A percentile compares a stretch with the other conserved stretches of the same genome.
Conservation (phyloP, 2,113 vertebrate species). For the Saccopteryx leptura region DNA sequence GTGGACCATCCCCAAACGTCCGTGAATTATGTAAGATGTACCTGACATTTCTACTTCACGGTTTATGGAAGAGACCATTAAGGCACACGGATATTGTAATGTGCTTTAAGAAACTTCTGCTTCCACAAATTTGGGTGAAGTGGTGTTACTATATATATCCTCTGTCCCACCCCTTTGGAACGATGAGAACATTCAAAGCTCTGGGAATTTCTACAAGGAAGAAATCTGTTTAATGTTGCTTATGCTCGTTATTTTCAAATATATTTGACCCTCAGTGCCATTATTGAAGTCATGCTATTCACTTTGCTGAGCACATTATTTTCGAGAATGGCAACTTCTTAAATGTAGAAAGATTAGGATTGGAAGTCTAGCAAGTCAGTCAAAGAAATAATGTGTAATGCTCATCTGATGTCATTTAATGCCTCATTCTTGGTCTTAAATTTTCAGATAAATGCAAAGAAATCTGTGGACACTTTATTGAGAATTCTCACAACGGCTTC, state of each 20-base stretch:
- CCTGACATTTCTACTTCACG: not conserved
- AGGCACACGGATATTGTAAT: not conserved
- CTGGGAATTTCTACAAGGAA: not conserved
- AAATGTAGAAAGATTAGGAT: not conserved
- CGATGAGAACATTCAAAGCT: not conserved
- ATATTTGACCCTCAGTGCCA: not conserved
- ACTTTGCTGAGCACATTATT: not conserved
- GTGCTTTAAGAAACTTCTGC: not conserved
- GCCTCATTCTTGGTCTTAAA: not conserved
- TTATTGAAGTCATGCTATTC: not conserved
- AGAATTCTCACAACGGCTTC: conserved; percentile 20
- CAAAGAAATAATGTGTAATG: not conserved
- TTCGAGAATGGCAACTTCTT: not conserved
- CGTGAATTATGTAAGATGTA: not conserved
- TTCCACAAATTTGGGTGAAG: not conserved
- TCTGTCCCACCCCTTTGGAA: not conserved
- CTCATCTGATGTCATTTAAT: not conserved
- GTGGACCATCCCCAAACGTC: not conserved
- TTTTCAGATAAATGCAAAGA: conserved; percentile 25
- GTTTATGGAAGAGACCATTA: not conserved
- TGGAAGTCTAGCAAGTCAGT: not conserved
- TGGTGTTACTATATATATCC: not conserved
- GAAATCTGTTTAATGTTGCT: not conserved
- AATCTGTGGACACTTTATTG: not conserved
- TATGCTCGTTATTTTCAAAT: not conserved